Percentiles rank a stretch among this genome's conserved stretches.
phyloP scores from a whole-genome alignment of 2,797 vertebrate species.

The Sandelia bainsii region DNA sequence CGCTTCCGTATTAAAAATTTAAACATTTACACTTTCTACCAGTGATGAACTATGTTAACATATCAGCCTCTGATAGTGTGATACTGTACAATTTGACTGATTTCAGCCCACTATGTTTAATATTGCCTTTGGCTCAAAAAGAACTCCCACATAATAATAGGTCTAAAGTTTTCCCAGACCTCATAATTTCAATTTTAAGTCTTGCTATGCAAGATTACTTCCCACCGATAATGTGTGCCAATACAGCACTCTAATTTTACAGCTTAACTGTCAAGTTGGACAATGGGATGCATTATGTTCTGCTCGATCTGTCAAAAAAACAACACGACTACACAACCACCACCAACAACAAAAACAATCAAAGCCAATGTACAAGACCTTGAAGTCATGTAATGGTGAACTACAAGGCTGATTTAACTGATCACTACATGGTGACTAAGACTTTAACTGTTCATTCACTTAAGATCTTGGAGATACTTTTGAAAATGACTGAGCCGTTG shows the following conservation, averaged over 20 bases:
- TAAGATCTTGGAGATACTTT: no score
- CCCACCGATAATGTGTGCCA: slow-evolving; percentile 6
- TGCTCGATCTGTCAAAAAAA: no score
- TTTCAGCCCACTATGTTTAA: not conserved
- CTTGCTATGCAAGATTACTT: not conserved
- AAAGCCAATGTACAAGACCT: no score
- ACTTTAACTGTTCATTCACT: no score
- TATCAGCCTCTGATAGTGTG: not conserved
- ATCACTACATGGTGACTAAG: no score
- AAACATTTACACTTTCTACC: not conserved
- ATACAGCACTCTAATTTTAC: not conserved
- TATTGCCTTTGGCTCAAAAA: slow-evolving; percentile 1
- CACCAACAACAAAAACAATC: no score
- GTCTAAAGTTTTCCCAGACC: not conserved
- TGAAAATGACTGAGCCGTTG: no score
- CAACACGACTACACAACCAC: no score
- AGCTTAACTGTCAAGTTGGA: not conserved
- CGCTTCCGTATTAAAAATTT: not conserved
- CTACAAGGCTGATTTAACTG: no score
- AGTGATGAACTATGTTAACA: not conserved
- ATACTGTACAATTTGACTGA: not conserved
- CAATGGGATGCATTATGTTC: not conserved
- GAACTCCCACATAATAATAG: not conserved
- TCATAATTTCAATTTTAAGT: slow-evolving; percentile 2
- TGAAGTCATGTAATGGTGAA: no score